Conservation (phyloP, 2,797 vertebrate genomes). For the Jordanella pulchra region DNA sequence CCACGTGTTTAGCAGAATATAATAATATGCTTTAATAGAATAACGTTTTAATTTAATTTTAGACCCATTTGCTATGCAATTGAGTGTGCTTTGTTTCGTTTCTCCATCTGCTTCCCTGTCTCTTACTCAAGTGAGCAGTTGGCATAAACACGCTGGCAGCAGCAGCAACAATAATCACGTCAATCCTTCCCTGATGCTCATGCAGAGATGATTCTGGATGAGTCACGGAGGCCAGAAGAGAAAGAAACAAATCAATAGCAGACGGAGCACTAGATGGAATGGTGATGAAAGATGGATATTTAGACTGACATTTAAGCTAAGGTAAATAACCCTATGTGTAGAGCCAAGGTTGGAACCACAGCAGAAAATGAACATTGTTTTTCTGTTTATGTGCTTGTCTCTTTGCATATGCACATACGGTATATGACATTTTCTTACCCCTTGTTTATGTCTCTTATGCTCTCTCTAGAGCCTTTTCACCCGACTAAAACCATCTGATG, state of each 20-base stretch:
- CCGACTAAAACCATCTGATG: slow-evolving; percentile 23
- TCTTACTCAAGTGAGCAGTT: slow-evolving; percentile 46
- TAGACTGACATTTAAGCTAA: slow-evolving; percentile 60
- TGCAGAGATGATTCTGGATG: slow-evolving; percentile 45
- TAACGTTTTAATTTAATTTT: slow-evolving; percentile 8
- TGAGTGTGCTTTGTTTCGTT: slow-evolving; percentile 23
- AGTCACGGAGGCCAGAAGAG: slow-evolving; percentile 51
- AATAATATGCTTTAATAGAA: slow-evolving; percentile 3
- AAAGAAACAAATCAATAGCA: slow-evolving; percentile 64
- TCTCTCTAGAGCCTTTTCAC: slow-evolving; percentile 8
- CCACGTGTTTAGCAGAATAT: neutral
- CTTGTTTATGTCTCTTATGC: slow-evolving; percentile 20
- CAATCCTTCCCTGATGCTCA: slow-evolving; percentile 45
- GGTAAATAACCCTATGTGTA: slow-evolving; percentile 51
- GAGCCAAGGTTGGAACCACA: slow-evolving; percentile 16
- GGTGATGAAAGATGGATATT: slow-evolving; percentile 46
- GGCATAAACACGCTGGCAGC: slow-evolving; percentile 43
- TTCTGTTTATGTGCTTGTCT: slow-evolving; percentile 25
- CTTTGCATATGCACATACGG: slow-evolving; percentile 30
- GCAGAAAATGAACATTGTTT: slow-evolving; percentile 25
- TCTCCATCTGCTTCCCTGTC: slow-evolving; percentile 23
- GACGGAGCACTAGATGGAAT: slow-evolving; percentile 32
- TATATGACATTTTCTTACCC: slow-evolving; percentile 13
- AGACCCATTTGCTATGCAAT: slow-evolving; percentile 16
- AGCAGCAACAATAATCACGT: slow-evolving; percentile 46